phyloP scores from a whole-genome alignment of 2,113 vertebrate species.

The Morone chrysops region DNA sequence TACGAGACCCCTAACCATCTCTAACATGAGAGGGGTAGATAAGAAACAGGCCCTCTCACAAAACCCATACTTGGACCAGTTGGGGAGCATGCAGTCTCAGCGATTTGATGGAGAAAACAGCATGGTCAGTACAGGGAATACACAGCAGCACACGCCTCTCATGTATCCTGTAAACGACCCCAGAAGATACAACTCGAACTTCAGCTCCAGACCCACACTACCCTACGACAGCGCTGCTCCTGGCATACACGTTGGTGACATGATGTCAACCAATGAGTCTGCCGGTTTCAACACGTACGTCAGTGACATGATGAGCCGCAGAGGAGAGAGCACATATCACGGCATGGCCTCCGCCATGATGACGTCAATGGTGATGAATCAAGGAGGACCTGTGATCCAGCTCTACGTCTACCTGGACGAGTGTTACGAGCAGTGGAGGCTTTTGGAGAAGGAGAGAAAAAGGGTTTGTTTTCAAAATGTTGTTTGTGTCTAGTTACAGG shows the following conservation, averaged over 20 bases:
- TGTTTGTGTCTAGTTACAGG: not conserved
- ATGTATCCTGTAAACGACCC: slow-evolving; percentile 59
- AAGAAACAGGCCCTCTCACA: slow-evolving; percentile 57
- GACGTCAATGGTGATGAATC: slow-evolving; percentile 68
- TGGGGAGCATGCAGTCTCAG: slow-evolving; percentile 53
- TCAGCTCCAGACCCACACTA: slow-evolving; percentile 65
- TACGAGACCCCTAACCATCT: slow-evolving; percentile 39
- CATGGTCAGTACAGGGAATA: slow-evolving; percentile 30
- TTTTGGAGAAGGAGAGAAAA: slow-evolving; percentile 88
- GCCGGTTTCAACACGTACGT: slow-evolving; percentile 72
- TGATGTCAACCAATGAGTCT: slow-evolving; percentile 71
- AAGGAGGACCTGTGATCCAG: slow-evolving; percentile 77
- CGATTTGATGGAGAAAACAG: slow-evolving; percentile 49
- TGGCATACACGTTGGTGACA: slow-evolving; percentile 64
- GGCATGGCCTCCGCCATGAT: slow-evolving; percentile 54
- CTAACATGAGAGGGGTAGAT: slow-evolving; percentile 43
- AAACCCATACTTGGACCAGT: slow-evolving; percentile 54
- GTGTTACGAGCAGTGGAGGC: slow-evolving; percentile 86
- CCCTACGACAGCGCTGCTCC: slow-evolving; percentile 37
- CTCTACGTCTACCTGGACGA: slow-evolving; percentile 85
- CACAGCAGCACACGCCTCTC: slow-evolving; percentile 51
- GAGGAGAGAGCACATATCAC: slow-evolving; percentile 71
- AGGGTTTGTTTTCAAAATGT: slow-evolving; percentile 79
- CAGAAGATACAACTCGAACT: slow-evolving; percentile 70
- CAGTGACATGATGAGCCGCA: slow-evolving; percentile 58